Conservation (phyloP, 2,888 invertebrate species). For the Suillia variegata region DNA sequence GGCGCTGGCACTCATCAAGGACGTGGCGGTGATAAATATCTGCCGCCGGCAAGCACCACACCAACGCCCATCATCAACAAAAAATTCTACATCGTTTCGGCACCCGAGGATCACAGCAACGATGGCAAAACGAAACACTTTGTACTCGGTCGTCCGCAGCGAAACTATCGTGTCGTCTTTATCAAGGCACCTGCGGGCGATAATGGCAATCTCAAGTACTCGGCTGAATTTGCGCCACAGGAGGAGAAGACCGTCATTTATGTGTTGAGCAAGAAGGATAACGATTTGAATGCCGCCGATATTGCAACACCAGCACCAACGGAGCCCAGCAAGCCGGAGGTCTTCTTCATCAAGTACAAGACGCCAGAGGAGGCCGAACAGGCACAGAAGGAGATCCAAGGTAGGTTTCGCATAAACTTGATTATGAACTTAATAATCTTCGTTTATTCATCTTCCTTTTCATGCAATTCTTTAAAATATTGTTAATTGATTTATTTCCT, state of each 20-base stretch:
- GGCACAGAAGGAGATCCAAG: conserved; percentile 59
- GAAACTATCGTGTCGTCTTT: conserved; percentile 59
- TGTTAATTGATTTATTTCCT: not conserved
- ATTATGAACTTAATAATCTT: too few relatives aligned
- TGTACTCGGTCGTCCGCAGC: conserved; percentile 57
- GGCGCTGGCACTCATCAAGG: conserved; percentile 22
- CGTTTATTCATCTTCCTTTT: not conserved
- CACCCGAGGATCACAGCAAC: conserved; percentile 55
- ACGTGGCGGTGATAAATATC: conserved; percentile 49
- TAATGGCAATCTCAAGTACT: conserved; percentile 47
- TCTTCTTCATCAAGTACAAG: conserved; percentile 61
- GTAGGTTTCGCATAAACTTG: conserved; percentile 29
- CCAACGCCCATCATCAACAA: conserved; percentile 54
- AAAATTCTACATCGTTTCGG: conserved; percentile 57
- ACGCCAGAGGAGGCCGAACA: conserved; percentile 58
- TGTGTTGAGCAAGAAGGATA: conserved; percentile 58
- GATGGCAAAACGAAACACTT: conserved; percentile 51
- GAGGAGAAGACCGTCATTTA: conserved; percentile 62
- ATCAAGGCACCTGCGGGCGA: conserved; percentile 56
- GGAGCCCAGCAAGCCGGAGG: conserved; percentile 59
- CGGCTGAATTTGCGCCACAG: conserved; percentile 56
- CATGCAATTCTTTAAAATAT: not conserved
- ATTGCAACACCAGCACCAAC: conserved; percentile 57
- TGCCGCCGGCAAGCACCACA: conserved; percentile 47
- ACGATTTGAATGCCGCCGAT: conserved; percentile 49